A percentile compares a stretch with the other conserved stretches of the same genome.
Evolutionary conservation across 2,797 vertebrate species (phyloP).

Genomic region (Tauraco hartlaubi): DNA sequence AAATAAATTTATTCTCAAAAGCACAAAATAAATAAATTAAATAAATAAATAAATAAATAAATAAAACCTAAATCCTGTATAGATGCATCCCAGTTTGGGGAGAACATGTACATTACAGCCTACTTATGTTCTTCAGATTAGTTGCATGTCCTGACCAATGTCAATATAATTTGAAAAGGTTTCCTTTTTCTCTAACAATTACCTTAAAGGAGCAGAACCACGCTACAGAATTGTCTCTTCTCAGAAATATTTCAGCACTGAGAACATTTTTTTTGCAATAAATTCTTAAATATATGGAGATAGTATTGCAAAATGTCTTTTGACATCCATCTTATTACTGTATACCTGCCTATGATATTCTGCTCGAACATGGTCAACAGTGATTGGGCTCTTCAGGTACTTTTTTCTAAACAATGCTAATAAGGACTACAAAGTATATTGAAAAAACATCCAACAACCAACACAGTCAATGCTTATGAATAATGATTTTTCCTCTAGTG

Average conservation of each 20-base stretch:
- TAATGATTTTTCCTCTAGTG: neutral
- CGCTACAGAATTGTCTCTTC: neutral
- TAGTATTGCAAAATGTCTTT: neutral
- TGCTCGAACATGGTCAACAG: neutral
- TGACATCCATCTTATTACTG: neutral
- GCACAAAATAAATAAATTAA: neutral
- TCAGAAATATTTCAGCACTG: neutral
- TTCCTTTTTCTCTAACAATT: neutral
- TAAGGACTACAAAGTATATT: neutral
- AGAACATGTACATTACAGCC: neutral
- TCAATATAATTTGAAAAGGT: neutral
- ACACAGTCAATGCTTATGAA: slow-evolving; percentile 21
- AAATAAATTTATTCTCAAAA: neutral
- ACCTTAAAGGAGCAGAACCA: neutral
- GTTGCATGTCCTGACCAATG: neutral
- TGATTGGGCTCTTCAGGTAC: neutral
- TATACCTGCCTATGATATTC: neutral
- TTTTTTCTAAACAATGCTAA: slow-evolving; percentile 15
- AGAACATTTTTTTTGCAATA: neutral
- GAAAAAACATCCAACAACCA: neutral
- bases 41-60: neutral
- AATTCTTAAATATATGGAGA: neutral
- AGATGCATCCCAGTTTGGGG: neutral
- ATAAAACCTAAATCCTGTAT: neutral
- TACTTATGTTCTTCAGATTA: neutral